A percentile compares a stretch with the other conserved stretches of the same genome.
Evolutionary conservation across 2,888 invertebrate species (phyloP).

Genomic region (Liposcelis brunnea): DNA sequence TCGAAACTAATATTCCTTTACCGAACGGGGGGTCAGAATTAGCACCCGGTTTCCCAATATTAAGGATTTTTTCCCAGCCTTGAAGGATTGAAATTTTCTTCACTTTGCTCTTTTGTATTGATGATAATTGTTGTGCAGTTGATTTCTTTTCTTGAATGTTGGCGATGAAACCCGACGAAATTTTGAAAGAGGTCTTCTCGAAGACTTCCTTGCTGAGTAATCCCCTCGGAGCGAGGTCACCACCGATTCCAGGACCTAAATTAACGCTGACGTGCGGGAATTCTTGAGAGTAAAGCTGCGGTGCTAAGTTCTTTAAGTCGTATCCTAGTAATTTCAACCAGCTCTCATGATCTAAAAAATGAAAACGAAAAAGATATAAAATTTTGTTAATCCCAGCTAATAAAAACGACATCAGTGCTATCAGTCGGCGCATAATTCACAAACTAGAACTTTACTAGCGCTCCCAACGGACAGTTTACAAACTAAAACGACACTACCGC

Average conservation of each 20-base stretch:
- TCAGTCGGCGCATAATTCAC: no score
- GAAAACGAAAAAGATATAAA: slow-evolving; percentile 8
- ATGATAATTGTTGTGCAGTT: background rate
- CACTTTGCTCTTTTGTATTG: background rate
- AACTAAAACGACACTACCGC: no score
- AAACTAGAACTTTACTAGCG: no score
- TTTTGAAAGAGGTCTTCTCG: slow-evolving; percentile 44
- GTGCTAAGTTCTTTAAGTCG: slow-evolving; percentile 68
- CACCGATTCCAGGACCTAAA: slow-evolving; percentile 32
- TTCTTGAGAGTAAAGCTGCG: slow-evolving; percentile 61
- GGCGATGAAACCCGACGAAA: slow-evolving; percentile 70
- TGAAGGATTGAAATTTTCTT: background rate
- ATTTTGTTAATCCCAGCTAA: background rate
- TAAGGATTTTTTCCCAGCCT: background rate
- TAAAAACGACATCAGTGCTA: background rate
- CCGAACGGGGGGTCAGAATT: slow-evolving; percentile 82
- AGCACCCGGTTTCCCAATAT: slow-evolving; percentile 39
- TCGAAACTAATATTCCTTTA: slow-evolving; percentile 23
- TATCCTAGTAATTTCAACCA: slow-evolving; percentile 78
- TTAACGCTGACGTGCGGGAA: slow-evolving; percentile 40
- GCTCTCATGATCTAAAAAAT: slow-evolving; percentile 55
- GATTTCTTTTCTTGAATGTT: background rate
- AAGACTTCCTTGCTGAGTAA: slow-evolving; percentile 28
- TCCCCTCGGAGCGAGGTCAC: slow-evolving; percentile 22
- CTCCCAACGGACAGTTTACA: no score